These are phyloP conservation scores for Zaprionus taronus DNA, from an alignment of 1,140 invertebrate genomes.

Conservation along the genomic window DNA sequence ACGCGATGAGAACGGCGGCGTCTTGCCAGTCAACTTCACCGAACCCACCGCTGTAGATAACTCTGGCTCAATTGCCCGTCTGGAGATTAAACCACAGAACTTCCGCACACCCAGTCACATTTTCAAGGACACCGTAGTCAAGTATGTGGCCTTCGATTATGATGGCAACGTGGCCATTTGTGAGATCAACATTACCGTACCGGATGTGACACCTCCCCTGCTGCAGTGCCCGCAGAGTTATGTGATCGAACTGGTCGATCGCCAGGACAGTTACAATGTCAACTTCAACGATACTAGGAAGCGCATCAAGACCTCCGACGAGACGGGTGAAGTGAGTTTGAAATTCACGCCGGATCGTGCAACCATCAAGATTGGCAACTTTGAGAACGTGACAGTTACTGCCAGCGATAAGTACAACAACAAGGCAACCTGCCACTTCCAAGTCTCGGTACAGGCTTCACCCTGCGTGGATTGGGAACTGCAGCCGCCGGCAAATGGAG, in stretches of 20 bases:
- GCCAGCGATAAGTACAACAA: constrained; percentile 96
- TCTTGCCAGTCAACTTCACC: constrained; percentile 95
- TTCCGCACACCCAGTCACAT: constrained; percentile 95
- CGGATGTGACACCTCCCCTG: constrained; percentile 96
- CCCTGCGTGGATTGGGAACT: constrained; percentile 98
- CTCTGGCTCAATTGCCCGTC: constrained; percentile 95
- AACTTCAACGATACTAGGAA: constrained; percentile 96
- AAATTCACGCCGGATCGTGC: constrained; percentile 94
- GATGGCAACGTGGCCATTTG: constrained; percentile 99
- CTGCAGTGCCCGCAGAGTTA: constrained; percentile 98
- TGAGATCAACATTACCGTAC: constrained; percentile 97
- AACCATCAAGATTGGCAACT: constrained; percentile 94
- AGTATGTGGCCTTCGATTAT: constrained; percentile 98
- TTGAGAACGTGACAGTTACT: constrained; percentile 97
- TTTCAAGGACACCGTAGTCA: constrained; percentile 96
- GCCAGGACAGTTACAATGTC: constrained; percentile 94
- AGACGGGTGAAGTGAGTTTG: constrained; percentile 94
- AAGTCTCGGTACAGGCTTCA: constrained; percentile 95
- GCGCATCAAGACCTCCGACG: constrained; percentile 94
- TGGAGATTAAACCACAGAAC: constrained; percentile 95
- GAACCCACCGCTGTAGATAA: constrained; percentile 97
- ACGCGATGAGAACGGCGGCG: constrained; percentile 93
- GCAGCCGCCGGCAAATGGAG: constrained; percentile 93
- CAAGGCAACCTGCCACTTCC: constrained; percentile 96
- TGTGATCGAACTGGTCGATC: constrained; percentile 95